A percentile compares a stretch with the other conserved stretches of the same genome.
These are phyloP conservation scores for Melieria omissa DNA, from an alignment of 2,888 invertebrate genomes.

Conservation along the genomic window DNA sequence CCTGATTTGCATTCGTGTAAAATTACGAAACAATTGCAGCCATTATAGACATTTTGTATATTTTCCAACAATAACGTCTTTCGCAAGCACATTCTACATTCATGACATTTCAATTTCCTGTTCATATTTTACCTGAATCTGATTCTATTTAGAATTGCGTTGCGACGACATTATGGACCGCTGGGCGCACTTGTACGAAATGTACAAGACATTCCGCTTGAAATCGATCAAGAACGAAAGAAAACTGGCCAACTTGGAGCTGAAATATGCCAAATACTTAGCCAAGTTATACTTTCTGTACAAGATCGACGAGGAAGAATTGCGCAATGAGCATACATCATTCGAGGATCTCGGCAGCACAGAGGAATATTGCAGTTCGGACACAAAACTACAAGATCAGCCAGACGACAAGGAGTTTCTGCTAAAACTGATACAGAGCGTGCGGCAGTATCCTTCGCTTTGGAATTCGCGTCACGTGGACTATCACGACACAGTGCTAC, in stretches of 20 bases:
- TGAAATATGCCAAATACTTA: constrained; percentile 61
- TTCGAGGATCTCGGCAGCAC: constrained; percentile 50
- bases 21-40: too few relatives aligned
- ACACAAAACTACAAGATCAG: constrained; percentile 54
- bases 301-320: constrained; percentile 60
- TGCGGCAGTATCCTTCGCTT: constrained; percentile 53
- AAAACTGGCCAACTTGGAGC: constrained; percentile 54
- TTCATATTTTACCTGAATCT: too few relatives aligned
- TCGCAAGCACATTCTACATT: too few relatives aligned
- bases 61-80: too few relatives aligned
- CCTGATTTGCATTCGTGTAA: too few relatives aligned
- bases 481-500: constrained; percentile 52
- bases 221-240: constrained; percentile 57
- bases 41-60: too few relatives aligned
- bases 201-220: constrained; percentile 61
- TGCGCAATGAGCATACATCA: constrained; percentile 53
- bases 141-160: constrained; percentile 44
- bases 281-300: constrained; percentile 59
- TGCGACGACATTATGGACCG: constrained; percentile 58
- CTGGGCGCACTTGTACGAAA: constrained; percentile 61
- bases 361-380: constrained; percentile 26
- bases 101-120: too few relatives aligned
- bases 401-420: constrained; percentile 58
- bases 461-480: constrained; percentile 57
- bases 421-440: constrained; percentile 51